Evolutionary conservation across 2,888 invertebrate genomes (phyloP).

Genomic region (Lydus trimaculatus): DNA sequence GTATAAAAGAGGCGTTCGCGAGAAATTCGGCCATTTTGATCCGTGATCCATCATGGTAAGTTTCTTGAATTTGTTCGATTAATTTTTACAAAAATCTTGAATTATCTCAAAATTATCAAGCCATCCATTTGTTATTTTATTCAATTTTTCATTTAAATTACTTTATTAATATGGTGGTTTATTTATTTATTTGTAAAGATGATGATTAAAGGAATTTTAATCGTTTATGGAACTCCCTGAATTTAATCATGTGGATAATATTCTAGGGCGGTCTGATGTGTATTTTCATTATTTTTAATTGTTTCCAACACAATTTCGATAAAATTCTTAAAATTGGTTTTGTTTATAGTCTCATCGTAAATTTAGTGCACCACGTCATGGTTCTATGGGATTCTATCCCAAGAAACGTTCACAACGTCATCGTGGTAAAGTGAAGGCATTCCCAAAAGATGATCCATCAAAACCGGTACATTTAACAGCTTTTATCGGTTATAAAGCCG

Average conservation of each 20-base stretch:
- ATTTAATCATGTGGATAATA: constrained; percentile 69
- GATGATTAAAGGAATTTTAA: constrained; percentile 69
- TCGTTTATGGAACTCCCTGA: constrained; percentile 69
- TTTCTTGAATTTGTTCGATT: not conserved
- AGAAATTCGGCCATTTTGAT: constrained; percentile 28
- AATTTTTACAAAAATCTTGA: constrained; percentile 9
- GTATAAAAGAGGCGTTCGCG: not conserved
- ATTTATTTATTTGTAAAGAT: constrained; percentile 50
- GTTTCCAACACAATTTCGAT: constrained; percentile 3
- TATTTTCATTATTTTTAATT: not conserved
- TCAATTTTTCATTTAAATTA: not conserved
- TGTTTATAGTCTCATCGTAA: constrained; percentile 95
- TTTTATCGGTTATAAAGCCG: constrained; percentile 98
- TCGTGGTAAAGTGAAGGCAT: constrained; percentile 99
- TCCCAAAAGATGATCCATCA: constrained; percentile 95
- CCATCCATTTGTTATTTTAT: not conserved
- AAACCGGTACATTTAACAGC: constrained; percentile 98
- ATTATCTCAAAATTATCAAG: not conserved
- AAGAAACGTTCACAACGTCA: constrained; percentile 96
- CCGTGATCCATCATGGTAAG: constrained; percentile 18
- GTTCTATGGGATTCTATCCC: constrained; percentile 99
- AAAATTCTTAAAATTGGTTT: constrained; percentile 13
- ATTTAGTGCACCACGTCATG: constrained; percentile 99
- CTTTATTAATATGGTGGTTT: not conserved
- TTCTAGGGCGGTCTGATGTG: constrained; percentile 79